A percentile compares a stretch with the other conserved stretches of the same genome.
phyloP scores from a whole-genome alignment of 2,888 invertebrate genomes.

The Rotaria socialis region DNA sequence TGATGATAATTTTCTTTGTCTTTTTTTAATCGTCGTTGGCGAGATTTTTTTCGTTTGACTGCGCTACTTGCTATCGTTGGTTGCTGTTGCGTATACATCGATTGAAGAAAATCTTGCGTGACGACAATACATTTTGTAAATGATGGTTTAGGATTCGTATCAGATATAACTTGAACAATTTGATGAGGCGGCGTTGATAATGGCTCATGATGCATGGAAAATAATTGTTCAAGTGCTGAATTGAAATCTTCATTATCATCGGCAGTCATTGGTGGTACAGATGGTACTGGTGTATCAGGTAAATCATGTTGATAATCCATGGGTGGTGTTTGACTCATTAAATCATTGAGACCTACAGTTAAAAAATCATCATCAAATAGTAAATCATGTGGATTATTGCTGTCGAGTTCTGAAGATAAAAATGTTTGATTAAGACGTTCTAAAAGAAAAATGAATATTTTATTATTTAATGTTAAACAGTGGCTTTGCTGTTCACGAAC shows the following conservation, averaged over 20 bases:
- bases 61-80: neutral
- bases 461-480: too few relatives aligned
- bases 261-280: neutral
- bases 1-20: constrained; percentile 1
- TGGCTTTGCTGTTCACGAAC: too few relatives aligned
- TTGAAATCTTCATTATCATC: constrained; percentile 10
- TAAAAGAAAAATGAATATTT: neutral
- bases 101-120: constrained; percentile 14
- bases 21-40: neutral
- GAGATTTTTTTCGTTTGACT: neutral
- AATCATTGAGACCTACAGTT: neutral
- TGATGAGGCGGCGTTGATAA: neutral
- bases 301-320: constrained; percentile 26
- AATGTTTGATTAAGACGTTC: neutral
- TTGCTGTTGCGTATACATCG: neutral
- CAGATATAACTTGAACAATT: neutral
- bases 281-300: neutral
- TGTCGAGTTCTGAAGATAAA: neutral
- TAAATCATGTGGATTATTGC: neutral
- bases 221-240: neutral
- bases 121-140: constrained; percentile 26
- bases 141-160: neutral
- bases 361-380: constrained; percentile 3
- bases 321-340: constrained; percentile 19
- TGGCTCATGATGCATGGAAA: constrained; percentile 7